Base-by-base conservation (phyloP, 2,888 invertebrate species). In the Hyposoter dolosus region DNA sequence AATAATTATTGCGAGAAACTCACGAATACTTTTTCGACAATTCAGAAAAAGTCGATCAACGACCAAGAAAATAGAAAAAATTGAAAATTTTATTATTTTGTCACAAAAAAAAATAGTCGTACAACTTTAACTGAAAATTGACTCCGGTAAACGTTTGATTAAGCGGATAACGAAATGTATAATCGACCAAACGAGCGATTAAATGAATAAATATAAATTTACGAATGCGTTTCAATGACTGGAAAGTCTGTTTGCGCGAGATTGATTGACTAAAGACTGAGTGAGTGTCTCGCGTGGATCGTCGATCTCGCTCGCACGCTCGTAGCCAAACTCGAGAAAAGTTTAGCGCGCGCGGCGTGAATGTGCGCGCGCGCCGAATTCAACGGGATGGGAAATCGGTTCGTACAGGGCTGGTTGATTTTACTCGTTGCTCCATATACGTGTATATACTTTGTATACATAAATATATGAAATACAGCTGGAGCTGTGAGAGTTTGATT, bases 241-340 rank as follows among this genome's bases (percentile, higher is more conserved):
- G 60, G 69, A 63, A 69, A 69, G 56, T 80, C 50, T 76, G 65
- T 72, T 86, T 77, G 80, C 80, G 77, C 74, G 66, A 60, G 40
- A 60, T 60, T 81, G 83, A 80, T 77, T 81, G 72, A 77, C 83
- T 81, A 68, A 77, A 68, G 28, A 86, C 72, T 83, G 80, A 60
- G 53, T 3, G 10, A 28, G 35, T 47, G 23, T 23, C 45, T 35
- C 71, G 35, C 28, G 23, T 32, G 50, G 32, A 72, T 74, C 47
- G 74, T 76, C 83, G 50, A 32, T 86, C 86, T 83, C 86, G 50
- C 86, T 86, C 82, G 83, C 88, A 69, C 87, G 23, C 85, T 75
- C 78, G 45, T 40, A 78, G 81, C 65, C 28, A 81, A 88, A 88
- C 88, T 88, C 87, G 83, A 75, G 86, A 88, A 88, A 88, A 88